Evolutionary conservation across 2,797 vertebrate species (phyloP), one percentile per base, ranked within the genome.

Genomic region (Muscicapa striata): DNA sequence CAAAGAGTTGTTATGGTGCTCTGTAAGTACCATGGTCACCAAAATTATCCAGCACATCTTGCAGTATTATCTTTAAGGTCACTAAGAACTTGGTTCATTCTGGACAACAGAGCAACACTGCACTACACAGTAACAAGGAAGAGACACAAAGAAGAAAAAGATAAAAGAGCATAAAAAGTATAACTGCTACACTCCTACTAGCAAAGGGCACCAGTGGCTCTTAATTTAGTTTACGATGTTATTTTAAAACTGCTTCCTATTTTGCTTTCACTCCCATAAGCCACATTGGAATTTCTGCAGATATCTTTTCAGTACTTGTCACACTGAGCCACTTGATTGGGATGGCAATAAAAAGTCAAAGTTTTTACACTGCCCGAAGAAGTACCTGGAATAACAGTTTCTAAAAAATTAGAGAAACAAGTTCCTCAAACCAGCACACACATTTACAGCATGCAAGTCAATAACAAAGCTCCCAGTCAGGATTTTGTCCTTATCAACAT

Each of bases 1-100:
- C 27, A 5, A 41, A 0, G 1, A 32, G 20, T 22, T 63, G 18
- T 54, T 66, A 49, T 0, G 0, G 11, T 19, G 7, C 21, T 63
- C 61, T 52, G 10, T 16, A 77, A 54, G n/a, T 15, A 70, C 32
- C 4, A 18, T 0, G 1, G 21, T 72, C 49, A 72, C 23, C 13
- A 38, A 67, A 63, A 54, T 38, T 29, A 66, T 19, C 9, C 24
- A 83, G 23, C 14, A 43, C 5, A 1, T 5, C 72, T 61, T 30
- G 26, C 13, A 51, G 18, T 40, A 29, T 38, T 82, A 59, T 5
- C 14, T 17, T 41, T 48, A 55, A 57, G 23, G 14, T 36, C 18
- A 48, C 10, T 20, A 83, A 72, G 36, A 69, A 40, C 30, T 49
- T 32, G 15, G 74, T 30, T 73, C 69, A 52, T 13, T 52, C 14